Evolutionary conservation across 1,140 invertebrate genomes (phyloP), one percentile per base, ranked within the genome.

Genomic region (Ceratina australensis): DNA sequence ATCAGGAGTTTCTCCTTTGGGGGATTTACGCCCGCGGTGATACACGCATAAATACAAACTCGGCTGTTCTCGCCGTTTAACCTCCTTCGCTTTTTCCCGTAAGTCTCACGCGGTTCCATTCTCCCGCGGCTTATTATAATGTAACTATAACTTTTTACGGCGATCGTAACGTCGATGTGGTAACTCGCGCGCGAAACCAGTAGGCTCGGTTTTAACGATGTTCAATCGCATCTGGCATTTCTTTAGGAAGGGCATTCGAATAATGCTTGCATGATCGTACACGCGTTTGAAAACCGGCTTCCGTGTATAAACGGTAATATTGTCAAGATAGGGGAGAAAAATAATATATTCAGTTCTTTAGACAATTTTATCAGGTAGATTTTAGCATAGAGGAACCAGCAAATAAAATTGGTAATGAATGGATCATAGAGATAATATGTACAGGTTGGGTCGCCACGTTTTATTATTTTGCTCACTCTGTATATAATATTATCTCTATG

Each of bases 121-220:
- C 10, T 78, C 69, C 50, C 65, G 49, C 61, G 81, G 88, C 89
- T 91, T 91, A 89, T 92, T 91, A 89, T 90, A 89, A 89, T 87
- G 87, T 89, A 91, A 92, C 89, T 87, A 84, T 90, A 87, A 88
- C 89, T 87, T 91, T 91, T 90, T 90, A 90, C 84, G 83, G 60
- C 63, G 54, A 78, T 89, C 85, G 85, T 87, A 89, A 90, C 77
- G 87, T 68, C 82, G 76, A 80, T 86, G 87, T 82, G 8, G 13
- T 16, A 86, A 79, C 80, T 57, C 74, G 68, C 50, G 52, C 65
- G 73, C 75, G 22, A 26, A 56, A 64, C 69, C 81, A 10, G 77
- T 76, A 79, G 73, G 59, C 83, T 87, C 79, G 78, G 81, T 84
- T 85, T 72, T 42, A 78, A 77, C 52, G 49, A 20, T 42, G 50